phyloP scores from a whole-genome alignment of 30 jellyfish, hydroid and myxozoan species.

The Aurelia sp. region DNA sequence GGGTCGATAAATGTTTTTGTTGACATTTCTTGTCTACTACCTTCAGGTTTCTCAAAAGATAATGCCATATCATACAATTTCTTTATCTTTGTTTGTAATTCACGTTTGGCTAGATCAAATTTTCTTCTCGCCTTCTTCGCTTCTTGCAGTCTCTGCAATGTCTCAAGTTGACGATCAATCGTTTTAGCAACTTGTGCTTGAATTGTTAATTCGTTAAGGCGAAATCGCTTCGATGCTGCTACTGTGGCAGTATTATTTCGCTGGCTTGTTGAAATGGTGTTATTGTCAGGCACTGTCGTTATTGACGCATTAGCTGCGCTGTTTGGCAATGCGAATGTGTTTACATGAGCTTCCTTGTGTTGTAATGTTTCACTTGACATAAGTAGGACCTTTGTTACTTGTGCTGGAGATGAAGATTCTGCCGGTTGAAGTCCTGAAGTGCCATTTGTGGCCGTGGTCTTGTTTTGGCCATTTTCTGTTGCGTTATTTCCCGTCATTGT shows the following conservation, averaged over 20 bases:
- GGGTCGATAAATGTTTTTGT: conserved; percentile 55
- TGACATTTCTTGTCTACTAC: conserved; percentile 26
- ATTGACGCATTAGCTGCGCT: conserved; percentile 1
- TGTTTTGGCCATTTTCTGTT: not conserved
- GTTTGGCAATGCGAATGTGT: not conserved
- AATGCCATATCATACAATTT: conserved; percentile 86
- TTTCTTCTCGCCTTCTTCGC: conserved; percentile 86
- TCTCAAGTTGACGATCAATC: conserved; percentile 57
- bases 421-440: not conserved
- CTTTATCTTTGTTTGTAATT: conserved; percentile 82
- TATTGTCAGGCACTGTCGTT: not conserved
- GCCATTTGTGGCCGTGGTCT: not conserved
- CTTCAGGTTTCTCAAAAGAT: conserved; percentile 73
- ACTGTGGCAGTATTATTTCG: not conserved
- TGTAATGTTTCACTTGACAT: conserved; percentile 24
- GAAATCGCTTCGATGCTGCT: conserved; percentile 33
- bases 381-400: not conserved
- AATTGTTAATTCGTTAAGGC: conserved; percentile 20
- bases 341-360: not conserved
- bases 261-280: not conserved
- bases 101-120: conserved; percentile 85
- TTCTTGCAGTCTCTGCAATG: conserved; percentile 82
- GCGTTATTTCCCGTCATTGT: not conserved
- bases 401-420: not conserved
- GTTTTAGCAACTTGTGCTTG: conserved; percentile 57